Evolutionary conservation across 1,140 invertebrate species (phyloP).

Genomic region (Trypoxylus dichotomus): DNA sequence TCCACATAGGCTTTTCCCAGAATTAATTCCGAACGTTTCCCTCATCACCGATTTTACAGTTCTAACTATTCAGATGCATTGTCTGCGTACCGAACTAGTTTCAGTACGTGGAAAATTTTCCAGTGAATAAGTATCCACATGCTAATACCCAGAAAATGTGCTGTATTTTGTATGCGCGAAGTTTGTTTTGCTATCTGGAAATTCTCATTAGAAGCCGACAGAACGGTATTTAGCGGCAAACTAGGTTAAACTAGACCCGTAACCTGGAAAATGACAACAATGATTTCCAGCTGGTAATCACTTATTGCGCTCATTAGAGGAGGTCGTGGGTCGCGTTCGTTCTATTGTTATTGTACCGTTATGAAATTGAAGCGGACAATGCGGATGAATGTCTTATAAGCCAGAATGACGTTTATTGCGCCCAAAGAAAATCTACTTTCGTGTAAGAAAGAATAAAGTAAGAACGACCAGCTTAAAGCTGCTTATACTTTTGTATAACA

Average conservation of each 20-base stretch:
- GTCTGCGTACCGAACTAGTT: not conserved
- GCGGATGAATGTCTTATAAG: not conserved
- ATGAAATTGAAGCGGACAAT: not conserved
- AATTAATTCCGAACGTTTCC: not conserved
- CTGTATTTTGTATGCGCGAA: not conserved
- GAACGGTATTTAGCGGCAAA: not conserved
- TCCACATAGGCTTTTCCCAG: too few relatives aligned
- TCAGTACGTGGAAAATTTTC: not conserved
- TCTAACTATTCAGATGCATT: not conserved
- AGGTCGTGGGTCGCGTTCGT: not conserved
- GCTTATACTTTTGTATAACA: too few relatives aligned
- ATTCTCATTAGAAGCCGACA: not conserved
- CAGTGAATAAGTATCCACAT: not conserved
- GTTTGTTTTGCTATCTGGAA: not conserved
- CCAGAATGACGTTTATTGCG: not conserved
- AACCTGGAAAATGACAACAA: not conserved
- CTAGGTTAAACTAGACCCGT: not conserved
- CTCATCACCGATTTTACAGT: not conserved
- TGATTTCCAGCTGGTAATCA: slow-evolving; percentile 1
- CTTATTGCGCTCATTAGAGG: not conserved
- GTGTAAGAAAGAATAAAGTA: too few relatives aligned
- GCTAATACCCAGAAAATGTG: not conserved
- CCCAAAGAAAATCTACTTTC: too few relatives aligned
- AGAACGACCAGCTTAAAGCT: too few relatives aligned
- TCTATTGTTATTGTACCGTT: not conserved